Evolutionary conservation across 2,113 vertebrate genomes (phyloP).

Genomic region (Capreolus pygargus): DNA sequence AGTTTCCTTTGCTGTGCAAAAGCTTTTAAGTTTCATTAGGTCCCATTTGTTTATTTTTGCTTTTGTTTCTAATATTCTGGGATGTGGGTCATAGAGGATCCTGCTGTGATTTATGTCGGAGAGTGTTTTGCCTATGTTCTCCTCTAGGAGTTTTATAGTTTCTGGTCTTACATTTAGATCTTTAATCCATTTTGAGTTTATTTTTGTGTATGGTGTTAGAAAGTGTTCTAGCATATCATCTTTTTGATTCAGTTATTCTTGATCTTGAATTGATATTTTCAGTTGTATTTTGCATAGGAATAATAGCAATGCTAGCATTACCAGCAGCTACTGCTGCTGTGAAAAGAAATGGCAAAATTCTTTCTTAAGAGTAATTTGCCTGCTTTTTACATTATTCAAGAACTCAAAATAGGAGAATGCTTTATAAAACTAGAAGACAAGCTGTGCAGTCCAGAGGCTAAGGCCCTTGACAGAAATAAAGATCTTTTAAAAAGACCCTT

Average conservation of each 20-base stretch:
- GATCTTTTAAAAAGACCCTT: neutral
- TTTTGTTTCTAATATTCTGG: no score
- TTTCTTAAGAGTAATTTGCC: neutral
- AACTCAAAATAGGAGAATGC: slow-evolving; percentile 12
- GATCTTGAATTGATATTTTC: neutral
- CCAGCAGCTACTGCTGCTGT: neutral
- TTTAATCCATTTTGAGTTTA: no score
- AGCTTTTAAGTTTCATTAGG: no score
- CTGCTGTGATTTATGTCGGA: no score
- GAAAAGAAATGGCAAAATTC: neutral
- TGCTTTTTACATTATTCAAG: neutral
- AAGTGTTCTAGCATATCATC: no score
- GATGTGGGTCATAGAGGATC: no score
- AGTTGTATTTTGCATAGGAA: neutral
- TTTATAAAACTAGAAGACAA: slow-evolving; percentile 12
- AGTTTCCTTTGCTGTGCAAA: no score
- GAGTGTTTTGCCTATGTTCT: no score
- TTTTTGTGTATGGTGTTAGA: no score
- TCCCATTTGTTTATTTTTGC: no score
- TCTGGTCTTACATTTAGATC: no score
- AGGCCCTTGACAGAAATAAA: neutral
- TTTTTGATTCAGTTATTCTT: slow-evolving; percentile 18
- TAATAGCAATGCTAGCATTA: neutral
- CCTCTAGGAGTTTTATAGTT: no score
- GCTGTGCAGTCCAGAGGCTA: neutral